Evolutionary conservation across 2,888 invertebrate genomes (phyloP).

Genomic region (Aleiodes alternator): DNA sequence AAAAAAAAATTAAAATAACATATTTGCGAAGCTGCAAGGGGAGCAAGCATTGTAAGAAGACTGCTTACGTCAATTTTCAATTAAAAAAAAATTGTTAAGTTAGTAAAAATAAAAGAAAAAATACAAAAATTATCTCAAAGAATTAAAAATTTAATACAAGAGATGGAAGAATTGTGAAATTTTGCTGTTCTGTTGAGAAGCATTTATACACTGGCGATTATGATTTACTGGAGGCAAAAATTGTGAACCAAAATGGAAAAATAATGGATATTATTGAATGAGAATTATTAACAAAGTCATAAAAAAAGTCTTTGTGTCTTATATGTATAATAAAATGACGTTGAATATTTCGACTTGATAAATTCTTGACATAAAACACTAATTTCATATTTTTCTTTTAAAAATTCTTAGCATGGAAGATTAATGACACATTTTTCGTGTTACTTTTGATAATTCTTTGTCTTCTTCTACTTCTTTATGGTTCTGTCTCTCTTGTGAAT

Average conservation of each 20-base stretch:
- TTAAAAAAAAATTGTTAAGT: slow-evolving; percentile 67
- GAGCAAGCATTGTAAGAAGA: slow-evolving; percentile 74
- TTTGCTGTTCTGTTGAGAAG: slow-evolving; percentile 27
- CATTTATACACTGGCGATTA: slow-evolving; percentile 24
- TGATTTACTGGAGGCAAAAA: slow-evolving; percentile 27
- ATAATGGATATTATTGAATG: slow-evolving; percentile 26
- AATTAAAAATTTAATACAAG: slow-evolving; percentile 14
- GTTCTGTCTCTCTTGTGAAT: no score
- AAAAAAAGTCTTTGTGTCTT: slow-evolving; percentile 30
- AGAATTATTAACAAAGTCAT: slow-evolving; percentile 43
- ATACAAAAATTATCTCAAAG: slow-evolving; percentile 25
- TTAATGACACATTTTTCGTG: no score
- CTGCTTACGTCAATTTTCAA: slow-evolving; percentile 74
- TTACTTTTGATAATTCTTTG: no score
- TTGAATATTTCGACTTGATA: slow-evolving; percentile 28
- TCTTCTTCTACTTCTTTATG: no score
- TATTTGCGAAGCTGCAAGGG: slow-evolving; percentile 67
- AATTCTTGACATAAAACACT: background rate
- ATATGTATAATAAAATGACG: slow-evolving; percentile 35
- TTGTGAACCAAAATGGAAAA: slow-evolving; percentile 16
- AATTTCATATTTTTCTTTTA: background rate
- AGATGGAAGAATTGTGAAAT: slow-evolving; percentile 19
- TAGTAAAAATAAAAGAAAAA: slow-evolving; percentile 47
- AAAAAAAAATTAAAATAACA: background rate
- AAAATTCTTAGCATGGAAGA: no score